These are phyloP conservation scores for Athalia cordata DNA, from an alignment of 2,888 invertebrate species.

Conservation along the genomic window DNA sequence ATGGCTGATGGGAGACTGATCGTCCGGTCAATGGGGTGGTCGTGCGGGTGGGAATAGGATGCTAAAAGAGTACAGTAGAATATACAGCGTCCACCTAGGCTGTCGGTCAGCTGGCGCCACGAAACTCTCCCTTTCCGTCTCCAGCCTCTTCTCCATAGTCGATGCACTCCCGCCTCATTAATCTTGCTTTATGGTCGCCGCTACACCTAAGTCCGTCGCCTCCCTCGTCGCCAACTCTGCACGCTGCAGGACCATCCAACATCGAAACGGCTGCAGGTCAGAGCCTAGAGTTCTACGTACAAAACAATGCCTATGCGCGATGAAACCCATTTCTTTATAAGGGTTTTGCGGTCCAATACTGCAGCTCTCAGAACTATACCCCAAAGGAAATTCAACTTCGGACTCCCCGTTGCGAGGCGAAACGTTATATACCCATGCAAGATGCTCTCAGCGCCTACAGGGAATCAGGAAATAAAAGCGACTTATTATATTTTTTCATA, in stretches of 20 bases:
- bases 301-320: conserved; percentile 12
- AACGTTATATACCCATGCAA: no score
- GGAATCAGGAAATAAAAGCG: no score
- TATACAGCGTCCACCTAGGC: conserved; percentile 44
- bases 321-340: no score
- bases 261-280: conserved; percentile 5
- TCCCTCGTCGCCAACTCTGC: conserved; percentile 50
- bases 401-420: no score
- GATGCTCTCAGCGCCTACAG: no score
- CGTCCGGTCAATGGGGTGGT: conserved; percentile 40
- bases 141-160: conserved; percentile 34
- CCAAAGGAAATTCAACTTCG: no score
- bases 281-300: conserved; percentile 27
- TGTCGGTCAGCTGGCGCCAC: conserved; percentile 66
- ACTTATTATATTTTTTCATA: no score
- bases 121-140: conserved; percentile 45
- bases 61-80: neutral
- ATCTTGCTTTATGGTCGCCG: conserved; percentile 63
- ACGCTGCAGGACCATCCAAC: conserved; percentile 27
- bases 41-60: conserved; percentile 37
- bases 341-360: no score
- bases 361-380: no score
- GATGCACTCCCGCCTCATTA: conserved; percentile 64
- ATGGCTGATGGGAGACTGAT: conserved; percentile 39
- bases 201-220: conserved; percentile 58